Evolutionary conservation across 2,113 vertebrate genomes (phyloP).

Genomic region (Gymnarchus niloticus): DNA sequence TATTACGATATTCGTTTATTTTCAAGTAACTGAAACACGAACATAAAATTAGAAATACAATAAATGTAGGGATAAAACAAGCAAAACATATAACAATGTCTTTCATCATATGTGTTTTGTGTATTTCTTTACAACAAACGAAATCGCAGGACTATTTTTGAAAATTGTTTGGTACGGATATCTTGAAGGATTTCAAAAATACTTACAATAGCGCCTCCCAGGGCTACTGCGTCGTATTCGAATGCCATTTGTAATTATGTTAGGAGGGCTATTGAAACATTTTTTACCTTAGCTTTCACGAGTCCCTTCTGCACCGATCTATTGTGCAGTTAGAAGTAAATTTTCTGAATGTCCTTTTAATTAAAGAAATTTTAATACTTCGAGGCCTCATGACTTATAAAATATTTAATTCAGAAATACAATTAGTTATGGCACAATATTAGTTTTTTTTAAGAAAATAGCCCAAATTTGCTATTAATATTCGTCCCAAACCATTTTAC

Average conservation of each 20-base stretch:
- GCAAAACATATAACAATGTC: background rate
- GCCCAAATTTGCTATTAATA: background rate
- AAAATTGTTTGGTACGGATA: background rate
- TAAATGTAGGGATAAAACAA: background rate
- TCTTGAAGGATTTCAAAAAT: background rate
- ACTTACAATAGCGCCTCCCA: conserved; percentile 27
- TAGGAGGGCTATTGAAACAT: too few species aligned
- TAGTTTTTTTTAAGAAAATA: background rate
- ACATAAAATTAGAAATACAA: background rate
- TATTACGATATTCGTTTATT: background rate
- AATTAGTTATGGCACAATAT: background rate
- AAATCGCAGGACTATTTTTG: background rate
- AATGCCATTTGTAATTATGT: background rate
- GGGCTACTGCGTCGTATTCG: background rate
- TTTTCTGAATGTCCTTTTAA: background rate
- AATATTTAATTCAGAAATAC: background rate
- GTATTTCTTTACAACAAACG: background rate
- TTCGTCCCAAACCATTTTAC: background rate
- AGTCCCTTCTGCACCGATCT: background rate
- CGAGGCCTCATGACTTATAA: too few species aligned
- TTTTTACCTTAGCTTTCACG: background rate
- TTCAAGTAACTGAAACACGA: background rate
- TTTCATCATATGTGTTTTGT: too few species aligned
- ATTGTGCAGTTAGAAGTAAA: background rate
- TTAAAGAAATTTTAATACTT: too few species aligned